A percentile compares a stretch with the other conserved stretches of the same genome.
Evolutionary conservation across 2,113 vertebrate species (phyloP).

Genomic region (Sturnus vulgaris): DNA sequence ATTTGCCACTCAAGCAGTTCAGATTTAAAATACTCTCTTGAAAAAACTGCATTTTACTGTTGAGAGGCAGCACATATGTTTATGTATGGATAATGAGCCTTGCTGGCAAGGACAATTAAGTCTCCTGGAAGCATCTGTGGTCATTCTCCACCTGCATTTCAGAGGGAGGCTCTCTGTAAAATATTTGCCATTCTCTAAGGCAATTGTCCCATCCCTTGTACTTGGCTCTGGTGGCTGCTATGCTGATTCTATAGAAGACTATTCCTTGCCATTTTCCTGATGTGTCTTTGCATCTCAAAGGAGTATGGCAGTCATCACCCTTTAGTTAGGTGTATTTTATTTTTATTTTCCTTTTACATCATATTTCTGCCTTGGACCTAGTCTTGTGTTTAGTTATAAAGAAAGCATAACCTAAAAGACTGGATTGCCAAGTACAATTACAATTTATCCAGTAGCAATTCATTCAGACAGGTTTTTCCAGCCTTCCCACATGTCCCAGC

Average conservation of each 20-base stretch:
- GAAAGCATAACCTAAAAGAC: not conserved
- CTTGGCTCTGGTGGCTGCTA: not conserved
- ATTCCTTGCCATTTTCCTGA: not conserved
- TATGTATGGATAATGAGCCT: conserved; percentile 59
- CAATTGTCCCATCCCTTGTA: not conserved
- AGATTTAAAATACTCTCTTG: conserved; percentile 21
- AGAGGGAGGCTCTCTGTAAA: not conserved
- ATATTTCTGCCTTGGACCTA: not conserved
- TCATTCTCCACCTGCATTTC: not conserved
- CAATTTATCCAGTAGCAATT: not conserved
- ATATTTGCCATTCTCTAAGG: not conserved
- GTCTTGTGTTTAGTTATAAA: not conserved
- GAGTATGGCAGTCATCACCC: not conserved
- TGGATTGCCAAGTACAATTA: not conserved
- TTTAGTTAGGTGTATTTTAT: not conserved
- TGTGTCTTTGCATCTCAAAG: not conserved
- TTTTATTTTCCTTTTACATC: not conserved
- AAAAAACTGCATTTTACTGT: conserved; percentile 22
- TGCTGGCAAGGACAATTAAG: conserved; percentile 54
- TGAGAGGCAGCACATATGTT: conserved; percentile 55
- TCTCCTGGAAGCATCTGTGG: conserved; percentile 44
- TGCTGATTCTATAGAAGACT: not conserved
- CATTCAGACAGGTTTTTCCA: not conserved
- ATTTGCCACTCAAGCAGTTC: conserved; percentile 42
- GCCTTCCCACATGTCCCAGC: not conserved